These are phyloP conservation scores for Elmis aenea DNA, from an alignment of 2,888 invertebrate species.

Conservation along the genomic window DNA sequence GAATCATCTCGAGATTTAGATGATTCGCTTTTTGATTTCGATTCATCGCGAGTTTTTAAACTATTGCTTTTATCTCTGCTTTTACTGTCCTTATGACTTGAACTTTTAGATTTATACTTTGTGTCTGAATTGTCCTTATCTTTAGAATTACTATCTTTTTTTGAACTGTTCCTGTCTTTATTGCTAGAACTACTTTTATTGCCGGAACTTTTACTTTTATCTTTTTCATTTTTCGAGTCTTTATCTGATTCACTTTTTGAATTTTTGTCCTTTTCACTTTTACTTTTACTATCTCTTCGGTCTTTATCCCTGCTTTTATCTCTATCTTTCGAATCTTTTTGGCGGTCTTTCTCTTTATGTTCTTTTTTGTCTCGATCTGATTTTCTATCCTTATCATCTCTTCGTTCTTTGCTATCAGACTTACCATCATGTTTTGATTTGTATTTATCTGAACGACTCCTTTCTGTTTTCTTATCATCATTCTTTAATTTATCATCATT, in stretches of 20 bases:
- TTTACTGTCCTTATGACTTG: too few species aligned
- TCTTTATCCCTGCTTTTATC: conserved; percentile 29
- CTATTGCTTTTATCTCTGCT: conserved; percentile 33
- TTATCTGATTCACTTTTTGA: too few species aligned
- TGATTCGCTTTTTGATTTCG: conserved; percentile 8
- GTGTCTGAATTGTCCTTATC: conserved; percentile 27
- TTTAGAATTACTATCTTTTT: conserved; percentile 12
- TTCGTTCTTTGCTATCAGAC: conserved; percentile 26
- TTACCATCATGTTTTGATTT: conserved; percentile 29
- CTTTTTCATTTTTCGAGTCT: too few species aligned
- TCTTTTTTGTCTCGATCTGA: conserved; percentile 25
- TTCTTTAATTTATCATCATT: conserved; percentile 16
- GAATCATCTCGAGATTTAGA: conserved; percentile 11
- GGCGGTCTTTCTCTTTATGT: conserved; percentile 33
- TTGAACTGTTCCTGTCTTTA: conserved; percentile 1
- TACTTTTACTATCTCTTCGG: conserved; percentile 11
- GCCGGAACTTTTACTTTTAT: conserved; percentile 6
- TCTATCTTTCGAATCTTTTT: conserved; percentile 20
- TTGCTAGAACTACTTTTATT: too few species aligned
- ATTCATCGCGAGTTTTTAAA: conserved; percentile 26
- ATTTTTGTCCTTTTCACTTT: conserved; percentile 11
- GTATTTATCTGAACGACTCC: conserved; percentile 46
- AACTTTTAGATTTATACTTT: conserved; percentile 25
- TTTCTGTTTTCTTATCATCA: conserved; percentile 16
- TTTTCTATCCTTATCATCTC: conserved; percentile 23